These are phyloP conservation scores for Capromys pilorides DNA, from an alignment of 2,797 vertebrate genomes.

Conservation along the genomic window DNA sequence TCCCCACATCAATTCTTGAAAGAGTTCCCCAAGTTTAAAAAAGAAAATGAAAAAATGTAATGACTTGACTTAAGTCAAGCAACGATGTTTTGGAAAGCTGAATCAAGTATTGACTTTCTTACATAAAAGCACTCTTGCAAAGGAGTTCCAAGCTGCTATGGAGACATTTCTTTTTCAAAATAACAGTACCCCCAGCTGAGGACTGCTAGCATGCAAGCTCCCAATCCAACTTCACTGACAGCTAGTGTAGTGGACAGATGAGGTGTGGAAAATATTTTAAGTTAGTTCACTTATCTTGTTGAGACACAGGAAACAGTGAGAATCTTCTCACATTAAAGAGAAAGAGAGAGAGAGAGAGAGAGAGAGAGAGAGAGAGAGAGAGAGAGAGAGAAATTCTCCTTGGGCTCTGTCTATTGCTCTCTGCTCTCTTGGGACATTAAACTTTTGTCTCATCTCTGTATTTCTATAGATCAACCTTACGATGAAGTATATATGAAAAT, in stretches of 20 bases:
- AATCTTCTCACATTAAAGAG: constrained; percentile 76
- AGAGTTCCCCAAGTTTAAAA: constrained; percentile 14
- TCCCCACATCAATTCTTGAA: background rate
- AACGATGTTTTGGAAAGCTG: constrained; percentile 55
- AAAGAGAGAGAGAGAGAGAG: background rate
- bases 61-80: constrained; percentile 50
- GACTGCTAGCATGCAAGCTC: constrained; percentile 78
- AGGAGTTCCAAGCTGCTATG: constrained; percentile 68
- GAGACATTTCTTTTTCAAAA: constrained; percentile 76
- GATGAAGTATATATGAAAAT: background rate
- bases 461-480: background rate
- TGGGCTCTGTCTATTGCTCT: too few relatives aligned
- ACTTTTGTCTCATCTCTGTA: too few relatives aligned
- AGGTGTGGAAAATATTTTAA: constrained; percentile 86
- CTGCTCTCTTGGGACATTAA: too few relatives aligned
- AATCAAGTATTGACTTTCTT: constrained; percentile 59
- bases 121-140: constrained; percentile 66
- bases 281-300: constrained; percentile 87
- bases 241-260: constrained; percentile 85
- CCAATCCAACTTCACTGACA: constrained; percentile 82
- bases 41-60: constrained; percentile 31
- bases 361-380: background rate
- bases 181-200: constrained; percentile 70
- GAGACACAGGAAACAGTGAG: constrained; percentile 78
- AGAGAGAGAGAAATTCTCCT: background rate